Evolutionary conservation across 2,888 invertebrate species (phyloP), one percentile per base, ranked within the genome.

Genomic region (Drosophila ezoana): DNA sequence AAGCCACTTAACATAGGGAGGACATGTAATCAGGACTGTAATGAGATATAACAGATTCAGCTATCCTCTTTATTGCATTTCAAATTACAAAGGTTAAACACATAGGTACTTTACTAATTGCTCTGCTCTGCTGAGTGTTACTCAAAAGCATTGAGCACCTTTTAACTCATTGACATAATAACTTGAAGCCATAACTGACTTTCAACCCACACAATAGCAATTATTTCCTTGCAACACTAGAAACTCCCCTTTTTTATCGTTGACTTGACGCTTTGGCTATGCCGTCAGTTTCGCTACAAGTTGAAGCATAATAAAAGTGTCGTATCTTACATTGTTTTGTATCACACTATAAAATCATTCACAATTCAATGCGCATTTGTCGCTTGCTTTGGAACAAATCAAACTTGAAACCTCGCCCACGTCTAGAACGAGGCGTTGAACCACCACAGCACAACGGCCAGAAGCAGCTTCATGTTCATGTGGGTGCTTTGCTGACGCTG

Each of bases 381-480:
- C 40, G 68, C 59, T 72, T 43, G 67, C 70, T 85, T 67, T 78
- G 81, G 75, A 69, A 75, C 69, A 81, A 78, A 81, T 87, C 88
- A 84, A 83, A 85, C 87, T 87, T 88, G 84, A 87, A 79, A 51
- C 33, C 23, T 57, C 84, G 77, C 85, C 85, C 87, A 85, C 89
- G 79, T 48, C 67, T 64, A 89, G 89, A 85, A 87, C 81, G 77
- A 81, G 87, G 85, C 87, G 85, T 85, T 89, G 79, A 84, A 87
- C 87, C 76, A 72, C 43, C 43, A 59, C 56, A 65, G 41, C 60
- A 58, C 56, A 60, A 10, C 13, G 44, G 38, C 51, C 16, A 38
- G 28, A 54, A 48, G 18, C 53, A 57, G 52, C 58, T 67, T n/a
- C 48, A 49, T 48, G 32, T 3, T 33, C n/a, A 78, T 75, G 78